A percentile compares a stretch with the other conserved stretches of the same genome.
Conservation (phyloP, 2,113 vertebrate genomes). For the Sceloporus undulatus region DNA sequence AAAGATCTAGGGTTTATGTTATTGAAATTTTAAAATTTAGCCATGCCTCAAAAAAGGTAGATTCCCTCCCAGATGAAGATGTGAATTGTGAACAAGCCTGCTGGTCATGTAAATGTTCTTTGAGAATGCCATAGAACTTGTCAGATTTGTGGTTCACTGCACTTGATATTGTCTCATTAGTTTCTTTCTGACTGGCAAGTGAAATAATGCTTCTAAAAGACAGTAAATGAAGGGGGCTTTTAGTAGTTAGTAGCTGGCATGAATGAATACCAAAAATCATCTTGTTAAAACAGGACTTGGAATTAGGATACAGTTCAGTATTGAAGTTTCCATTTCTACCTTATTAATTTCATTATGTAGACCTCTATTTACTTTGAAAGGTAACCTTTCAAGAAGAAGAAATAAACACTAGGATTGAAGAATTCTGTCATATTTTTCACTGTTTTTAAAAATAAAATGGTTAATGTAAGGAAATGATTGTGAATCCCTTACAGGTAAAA, state of each 20-base stretch:
- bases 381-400: background rate
- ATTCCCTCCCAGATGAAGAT: background rate
- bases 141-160: background rate
- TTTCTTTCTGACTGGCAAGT: background rate
- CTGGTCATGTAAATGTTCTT: background rate
- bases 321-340: background rate
- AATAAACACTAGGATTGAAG: background rate
- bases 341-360: background rate
- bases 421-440: background rate
- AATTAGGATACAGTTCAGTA: conserved; percentile 1
- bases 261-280: background rate
- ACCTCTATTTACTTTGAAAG: conserved; percentile 5
- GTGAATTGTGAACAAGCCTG: background rate
- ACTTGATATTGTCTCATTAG: background rate
- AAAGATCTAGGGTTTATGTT: background rate
- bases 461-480: conserved; percentile 6
- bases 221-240: background rate
- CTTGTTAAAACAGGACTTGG: background rate
- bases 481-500: background rate
- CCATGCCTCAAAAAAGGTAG: background rate
- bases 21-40: background rate
- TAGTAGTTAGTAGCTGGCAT: background rate
- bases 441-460: background rate
- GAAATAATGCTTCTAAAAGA: background rate
- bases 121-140: background rate